phyloP scores from a whole-genome alignment of 37 sponge, comb jelly and placozoan species.

The Theonella swinhoei region DNA sequence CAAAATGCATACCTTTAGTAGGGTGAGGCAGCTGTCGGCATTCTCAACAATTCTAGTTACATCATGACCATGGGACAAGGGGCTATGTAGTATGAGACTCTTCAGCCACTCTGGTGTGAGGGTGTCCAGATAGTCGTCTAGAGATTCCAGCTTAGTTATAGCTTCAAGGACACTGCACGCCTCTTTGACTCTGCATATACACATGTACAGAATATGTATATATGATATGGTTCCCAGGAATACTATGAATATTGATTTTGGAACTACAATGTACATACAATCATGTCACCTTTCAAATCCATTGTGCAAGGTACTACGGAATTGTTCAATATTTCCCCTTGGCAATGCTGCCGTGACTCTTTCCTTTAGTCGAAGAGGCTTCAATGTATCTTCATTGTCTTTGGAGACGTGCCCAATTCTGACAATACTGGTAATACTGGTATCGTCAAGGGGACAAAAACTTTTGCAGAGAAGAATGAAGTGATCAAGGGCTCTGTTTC shows the following conservation, averaged over 20 bases:
- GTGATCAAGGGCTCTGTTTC: conserved; percentile 33
- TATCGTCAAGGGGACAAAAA: background rate
- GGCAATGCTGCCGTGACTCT: background rate
- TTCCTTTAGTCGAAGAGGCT: background rate
- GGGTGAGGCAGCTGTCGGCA: conserved; percentile 1
- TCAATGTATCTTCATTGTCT: conserved; percentile 4
- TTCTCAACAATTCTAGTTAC: background rate
- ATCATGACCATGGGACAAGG: background rate
- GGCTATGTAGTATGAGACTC: background rate
- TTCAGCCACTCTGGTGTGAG: conserved; percentile 13
- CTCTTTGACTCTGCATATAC: background rate
- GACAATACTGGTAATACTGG: too few relatives aligned
- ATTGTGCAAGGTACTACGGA: background rate
- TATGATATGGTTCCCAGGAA: background rate
- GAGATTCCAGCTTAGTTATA: background rate
- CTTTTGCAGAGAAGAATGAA: background rate
- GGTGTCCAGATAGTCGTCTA: background rate
- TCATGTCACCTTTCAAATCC: background rate
- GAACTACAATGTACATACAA: background rate
- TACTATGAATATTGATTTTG: too few relatives aligned
- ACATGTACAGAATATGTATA: background rate
- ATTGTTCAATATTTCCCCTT: background rate
- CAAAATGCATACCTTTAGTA: background rate
- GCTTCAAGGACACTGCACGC: background rate
- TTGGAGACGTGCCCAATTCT: conserved; percentile 30